Conservation (phyloP, 2,797 vertebrate genomes). For the Threskiornis aethiopicus region DNA sequence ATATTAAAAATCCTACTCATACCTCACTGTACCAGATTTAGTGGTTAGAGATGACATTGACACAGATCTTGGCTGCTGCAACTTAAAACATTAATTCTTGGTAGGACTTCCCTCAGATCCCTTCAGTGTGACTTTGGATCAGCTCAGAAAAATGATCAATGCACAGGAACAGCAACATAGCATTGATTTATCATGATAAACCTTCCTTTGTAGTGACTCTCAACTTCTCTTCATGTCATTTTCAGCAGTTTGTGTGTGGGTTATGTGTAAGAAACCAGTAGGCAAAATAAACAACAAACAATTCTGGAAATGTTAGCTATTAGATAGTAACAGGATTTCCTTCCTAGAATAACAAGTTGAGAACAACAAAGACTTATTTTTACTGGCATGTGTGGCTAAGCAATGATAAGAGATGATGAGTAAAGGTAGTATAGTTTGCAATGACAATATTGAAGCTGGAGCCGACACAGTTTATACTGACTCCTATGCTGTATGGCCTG, state of each 20-base stretch:
- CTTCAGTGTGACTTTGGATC: background rate
- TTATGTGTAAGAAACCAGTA: background rate
- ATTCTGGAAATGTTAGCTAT: background rate
- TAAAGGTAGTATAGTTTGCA: background rate
- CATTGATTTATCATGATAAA: background rate
- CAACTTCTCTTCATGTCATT: background rate
- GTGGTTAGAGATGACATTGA: background rate
- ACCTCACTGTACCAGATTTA: background rate
- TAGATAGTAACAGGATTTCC: background rate
- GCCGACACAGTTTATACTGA: background rate
- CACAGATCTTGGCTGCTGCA: background rate
- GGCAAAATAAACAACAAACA: background rate
- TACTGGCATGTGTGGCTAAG: background rate
- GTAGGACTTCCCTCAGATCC: background rate
- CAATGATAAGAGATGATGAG: background rate
- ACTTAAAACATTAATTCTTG: background rate
- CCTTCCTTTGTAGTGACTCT: background rate
- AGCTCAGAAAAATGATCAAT: background rate
- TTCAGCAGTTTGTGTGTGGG: background rate
- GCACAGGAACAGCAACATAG: background rate
- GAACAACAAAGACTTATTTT: background rate
- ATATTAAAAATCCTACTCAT: background rate
- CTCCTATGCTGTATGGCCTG: background rate
- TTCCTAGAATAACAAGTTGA: background rate
- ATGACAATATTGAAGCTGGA: background rate